Percentiles rank a stretch among this genome's conserved stretches.
Evolutionary conservation across 2,888 invertebrate genomes (phyloP).

Genomic region (Apodemia duryi): DNA sequence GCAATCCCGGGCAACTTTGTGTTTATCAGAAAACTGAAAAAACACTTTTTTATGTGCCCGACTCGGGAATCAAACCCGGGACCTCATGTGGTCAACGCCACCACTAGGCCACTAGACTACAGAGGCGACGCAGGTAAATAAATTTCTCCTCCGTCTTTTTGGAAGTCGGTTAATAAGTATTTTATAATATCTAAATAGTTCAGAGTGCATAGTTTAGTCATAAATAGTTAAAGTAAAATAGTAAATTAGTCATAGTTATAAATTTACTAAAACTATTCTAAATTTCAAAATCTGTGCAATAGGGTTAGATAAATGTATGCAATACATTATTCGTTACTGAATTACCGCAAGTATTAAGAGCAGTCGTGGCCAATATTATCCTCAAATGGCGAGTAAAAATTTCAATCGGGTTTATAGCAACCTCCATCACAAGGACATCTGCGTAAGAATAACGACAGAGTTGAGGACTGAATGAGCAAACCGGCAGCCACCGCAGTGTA

Average conservation of each 20-base stretch:
- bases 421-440: constrained; percentile 49
- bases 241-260: not conserved
- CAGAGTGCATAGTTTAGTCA: too few species aligned
- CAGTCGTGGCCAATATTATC: constrained; percentile 14
- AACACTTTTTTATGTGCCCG: too few species aligned
- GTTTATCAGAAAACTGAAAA: too few species aligned
- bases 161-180: too few species aligned
- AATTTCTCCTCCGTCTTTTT: too few species aligned
- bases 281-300: not conserved
- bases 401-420: constrained; percentile 24
- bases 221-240: too few species aligned
- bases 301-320: not conserved
- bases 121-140: too few species aligned
- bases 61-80: too few species aligned
- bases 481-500: constrained; percentile 60
- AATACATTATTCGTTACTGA: not conserved
- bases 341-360: constrained; percentile 7
- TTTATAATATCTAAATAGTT: too few species aligned
- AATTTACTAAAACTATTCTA: not conserved
- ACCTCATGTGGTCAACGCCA: too few species aligned
- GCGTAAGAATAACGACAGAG: constrained; percentile 72
- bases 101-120: too few species aligned
- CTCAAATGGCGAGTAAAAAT: constrained; percentile 13
- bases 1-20: too few species aligned
- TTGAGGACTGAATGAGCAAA: constrained; percentile 67